Evolutionary conservation across 2,888 invertebrate species (phyloP).

Genomic region (Dinocampus coccinellae): DNA sequence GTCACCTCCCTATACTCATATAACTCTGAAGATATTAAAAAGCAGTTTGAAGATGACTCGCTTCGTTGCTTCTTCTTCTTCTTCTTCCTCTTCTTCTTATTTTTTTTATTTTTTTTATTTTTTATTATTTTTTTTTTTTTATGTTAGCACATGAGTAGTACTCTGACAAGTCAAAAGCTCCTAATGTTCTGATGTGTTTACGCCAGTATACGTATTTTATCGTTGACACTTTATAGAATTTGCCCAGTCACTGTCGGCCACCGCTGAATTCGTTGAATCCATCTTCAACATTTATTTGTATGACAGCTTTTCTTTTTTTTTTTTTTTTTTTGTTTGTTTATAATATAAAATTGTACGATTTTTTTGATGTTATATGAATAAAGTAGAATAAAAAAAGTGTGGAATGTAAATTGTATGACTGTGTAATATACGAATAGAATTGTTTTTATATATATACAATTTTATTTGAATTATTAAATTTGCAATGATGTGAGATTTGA

Average conservation of each 20-base stretch:
- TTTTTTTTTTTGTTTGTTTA: too few species aligned
- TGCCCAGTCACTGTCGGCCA: conserved; percentile 28
- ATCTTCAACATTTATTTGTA: conserved; percentile 11
- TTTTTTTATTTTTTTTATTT: conserved; percentile 16
- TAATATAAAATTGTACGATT: too few species aligned
- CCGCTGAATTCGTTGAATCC: not conserved
- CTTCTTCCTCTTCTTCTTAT: too few species aligned
- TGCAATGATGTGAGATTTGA: too few species aligned
- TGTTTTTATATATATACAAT: too few species aligned
- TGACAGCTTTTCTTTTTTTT: too few species aligned
- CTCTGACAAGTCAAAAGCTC: conserved; percentile 16
- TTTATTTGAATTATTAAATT: too few species aligned
- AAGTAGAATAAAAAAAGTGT: too few species aligned
- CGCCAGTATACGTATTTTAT: not conserved
- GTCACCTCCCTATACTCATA: conserved; percentile 49
- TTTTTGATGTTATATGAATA: too few species aligned
- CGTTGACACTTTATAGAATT: conserved; percentile 22
- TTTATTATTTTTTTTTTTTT: conserved; percentile 5
- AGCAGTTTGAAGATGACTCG: conserved; percentile 66
- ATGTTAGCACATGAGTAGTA: not conserved
- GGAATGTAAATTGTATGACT: too few species aligned
- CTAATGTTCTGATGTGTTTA: conserved; percentile 3
- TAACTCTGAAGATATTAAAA: conserved; percentile 61
- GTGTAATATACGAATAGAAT: too few species aligned
- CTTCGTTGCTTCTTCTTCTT: conserved; percentile 35